Evolutionary conservation across 1,140 invertebrate genomes (phyloP), one percentile per base, ranked within the genome.

Genomic region (Drosophila kikkawai): DNA sequence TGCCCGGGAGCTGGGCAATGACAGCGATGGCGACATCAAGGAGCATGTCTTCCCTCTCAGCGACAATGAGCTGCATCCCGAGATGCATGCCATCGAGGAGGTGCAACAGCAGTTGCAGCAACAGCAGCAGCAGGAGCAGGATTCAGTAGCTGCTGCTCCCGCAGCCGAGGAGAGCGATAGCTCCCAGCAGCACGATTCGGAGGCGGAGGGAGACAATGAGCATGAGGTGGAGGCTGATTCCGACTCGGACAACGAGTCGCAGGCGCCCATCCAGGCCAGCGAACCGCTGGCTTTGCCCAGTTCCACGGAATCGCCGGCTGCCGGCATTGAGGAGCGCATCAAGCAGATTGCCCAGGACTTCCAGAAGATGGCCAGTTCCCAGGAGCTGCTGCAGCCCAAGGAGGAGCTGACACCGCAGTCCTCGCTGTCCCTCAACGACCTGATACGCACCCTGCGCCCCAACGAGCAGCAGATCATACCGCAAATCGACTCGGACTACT

Each of bases 401-500:
- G 87, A 92, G 47, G 92, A 92, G 53, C 55, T 92, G 4, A 87
- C 80, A 9, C 91, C 85, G 1, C 91, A 93, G 37, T 91, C 91
- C 11, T 93, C 92, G 36, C 73, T 93, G 7, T 93, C 92, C 9
- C 74, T 93, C 6, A 92, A 92, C 50, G 92, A 93, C 68, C 80
- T 93, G 22, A 92, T 93, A 64, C 86, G 91, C 59, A 93, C 92
- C 13, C 39, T 93, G 55, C 82, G 91, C n/a, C 92, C 92, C 48
- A 92, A 91, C 47, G 92, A 93, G 32, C 92, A 93, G 57, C 92
- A 93, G 65, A 91, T 92, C 42, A 91, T 92, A 32, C 91, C 92
- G 36, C 92, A 93, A 64, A 93, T 93, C 69, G 92, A 93, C 64
- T 93, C 91, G 11, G 91, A 93, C 65, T 93, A 93, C 68, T 92